Conservation (phyloP, 2,888 invertebrate genomes). For the Chymomyza caudatula region DNA sequence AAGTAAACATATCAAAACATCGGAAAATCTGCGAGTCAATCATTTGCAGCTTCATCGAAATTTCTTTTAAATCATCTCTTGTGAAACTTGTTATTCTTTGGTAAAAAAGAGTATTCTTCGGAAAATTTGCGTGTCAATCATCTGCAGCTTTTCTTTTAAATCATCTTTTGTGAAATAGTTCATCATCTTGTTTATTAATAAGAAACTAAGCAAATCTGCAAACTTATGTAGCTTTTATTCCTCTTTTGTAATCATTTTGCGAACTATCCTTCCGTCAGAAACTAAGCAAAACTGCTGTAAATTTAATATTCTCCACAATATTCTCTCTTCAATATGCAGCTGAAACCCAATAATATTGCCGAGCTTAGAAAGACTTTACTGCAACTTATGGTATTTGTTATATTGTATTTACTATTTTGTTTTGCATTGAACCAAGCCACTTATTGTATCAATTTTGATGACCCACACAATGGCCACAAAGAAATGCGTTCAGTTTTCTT, state of each 20-base stretch:
- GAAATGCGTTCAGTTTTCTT: constrained; percentile 1
- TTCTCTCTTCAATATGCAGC: background rate
- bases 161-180: too few species aligned
- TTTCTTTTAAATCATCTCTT: too few species aligned
- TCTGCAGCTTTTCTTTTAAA: too few species aligned
- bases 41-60: too few species aligned
- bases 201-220: too few species aligned
- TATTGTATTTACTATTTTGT: background rate
- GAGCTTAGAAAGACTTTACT: background rate
- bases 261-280: too few species aligned
- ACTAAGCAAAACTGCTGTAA: background rate
- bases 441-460: background rate
- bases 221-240: background rate
- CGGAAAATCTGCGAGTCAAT: too few species aligned
- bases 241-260: background rate
- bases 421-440: background rate
- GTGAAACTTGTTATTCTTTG: too few species aligned
- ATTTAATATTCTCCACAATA: background rate
- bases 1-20: too few species aligned
- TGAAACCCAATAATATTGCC: background rate
- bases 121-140: too few species aligned
- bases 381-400: background rate
- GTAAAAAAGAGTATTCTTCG: too few species aligned
- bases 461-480: background rate
- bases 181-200: too few species aligned